These are phyloP conservation scores for Steinernema khuongi DNA, from an alignment of 1,140 invertebrate species.

Conservation along the genomic window DNA sequence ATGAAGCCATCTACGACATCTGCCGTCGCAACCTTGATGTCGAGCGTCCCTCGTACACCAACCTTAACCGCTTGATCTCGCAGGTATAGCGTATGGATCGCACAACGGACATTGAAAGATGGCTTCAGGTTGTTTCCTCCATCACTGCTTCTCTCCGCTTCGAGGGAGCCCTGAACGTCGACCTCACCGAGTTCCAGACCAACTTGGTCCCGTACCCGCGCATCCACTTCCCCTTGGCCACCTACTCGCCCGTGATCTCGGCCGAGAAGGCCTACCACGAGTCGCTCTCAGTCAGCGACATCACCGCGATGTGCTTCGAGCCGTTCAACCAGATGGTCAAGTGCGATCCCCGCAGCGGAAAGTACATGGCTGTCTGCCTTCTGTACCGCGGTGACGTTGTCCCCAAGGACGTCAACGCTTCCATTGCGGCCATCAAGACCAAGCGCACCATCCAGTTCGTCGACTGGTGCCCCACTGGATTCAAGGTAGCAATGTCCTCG, in stretches of 20 bases:
- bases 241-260: constrained; percentile 62
- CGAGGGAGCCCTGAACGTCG: constrained; percentile 77
- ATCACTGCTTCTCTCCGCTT: constrained; percentile 77
- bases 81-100: constrained; percentile 60
- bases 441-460: constrained; percentile 80
- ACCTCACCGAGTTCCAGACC: constrained; percentile 78
- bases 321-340: constrained; percentile 77
- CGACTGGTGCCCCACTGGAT: constrained; percentile 73
- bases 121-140: constrained; percentile 69
- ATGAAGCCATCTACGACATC: constrained; percentile 82
- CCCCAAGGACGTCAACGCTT: constrained; percentile 73
- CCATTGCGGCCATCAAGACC: constrained; percentile 78
- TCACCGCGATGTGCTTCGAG: constrained; percentile 74
- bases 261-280: constrained; percentile 63
- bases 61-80: constrained; percentile 73
- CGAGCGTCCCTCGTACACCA: constrained; percentile 71
- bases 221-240: constrained; percentile 67
- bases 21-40: constrained; percentile 74
- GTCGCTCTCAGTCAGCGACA: constrained; percentile 71
- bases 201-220: constrained; percentile 76
- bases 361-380: constrained; percentile 75
- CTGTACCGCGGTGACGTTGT: constrained; percentile 73
- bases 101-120: background rate
- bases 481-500: constrained; percentile 51
- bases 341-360: constrained; percentile 60